phyloP scores from a whole-genome alignment of 2,888 invertebrate species.

The Chymomyza procnemis region DNA sequence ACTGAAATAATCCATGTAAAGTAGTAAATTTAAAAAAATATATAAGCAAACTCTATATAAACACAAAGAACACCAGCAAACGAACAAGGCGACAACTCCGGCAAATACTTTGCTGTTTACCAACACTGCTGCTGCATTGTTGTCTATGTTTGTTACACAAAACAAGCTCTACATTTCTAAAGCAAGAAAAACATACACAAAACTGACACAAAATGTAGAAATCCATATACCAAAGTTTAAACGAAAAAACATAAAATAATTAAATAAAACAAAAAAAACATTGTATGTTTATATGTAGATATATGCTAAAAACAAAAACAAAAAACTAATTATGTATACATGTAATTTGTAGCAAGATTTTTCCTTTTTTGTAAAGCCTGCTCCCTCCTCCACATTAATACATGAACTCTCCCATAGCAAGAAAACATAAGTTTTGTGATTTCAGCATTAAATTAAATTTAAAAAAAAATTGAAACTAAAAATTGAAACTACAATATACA shows the following conservation, averaged over 20 bases:
- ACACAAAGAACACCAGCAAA: no score
- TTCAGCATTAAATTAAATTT: not conserved
- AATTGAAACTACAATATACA: slow-evolving; percentile 7
- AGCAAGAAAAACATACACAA: slow-evolving; percentile 17
- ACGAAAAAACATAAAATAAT: slow-evolving; percentile 39
- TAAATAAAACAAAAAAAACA: slow-evolving; percentile 29
- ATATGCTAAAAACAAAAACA: slow-evolving; percentile 24
- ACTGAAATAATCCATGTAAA: slow-evolving; percentile 55
- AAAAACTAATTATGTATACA: slow-evolving; percentile 47
- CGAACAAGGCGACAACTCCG: slow-evolving; percentile 30
- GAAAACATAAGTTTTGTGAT: slow-evolving; percentile 20
- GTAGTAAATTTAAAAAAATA: slow-evolving; percentile 44
- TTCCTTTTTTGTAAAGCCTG: slow-evolving; percentile 61
- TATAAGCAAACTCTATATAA: slow-evolving; percentile 30
- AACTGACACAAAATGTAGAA: slow-evolving; percentile 56
- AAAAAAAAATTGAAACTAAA: not conserved
- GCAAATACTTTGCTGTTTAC: not conserved
- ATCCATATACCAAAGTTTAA: slow-evolving; percentile 75
- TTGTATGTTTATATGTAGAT: slow-evolving; percentile 71
- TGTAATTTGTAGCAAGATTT: slow-evolving; percentile 59
- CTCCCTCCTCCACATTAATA: slow-evolving; percentile 14
- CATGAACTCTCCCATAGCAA: slow-evolving; percentile 33
- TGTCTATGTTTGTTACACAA: slow-evolving; percentile 67
- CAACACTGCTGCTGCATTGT: slow-evolving; percentile 15
- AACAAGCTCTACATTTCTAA: slow-evolving; percentile 60